These are phyloP conservation scores for Drosophila sulfurigaster DNA, from an alignment of 1,140 invertebrate species.

Conservation along the genomic window DNA sequence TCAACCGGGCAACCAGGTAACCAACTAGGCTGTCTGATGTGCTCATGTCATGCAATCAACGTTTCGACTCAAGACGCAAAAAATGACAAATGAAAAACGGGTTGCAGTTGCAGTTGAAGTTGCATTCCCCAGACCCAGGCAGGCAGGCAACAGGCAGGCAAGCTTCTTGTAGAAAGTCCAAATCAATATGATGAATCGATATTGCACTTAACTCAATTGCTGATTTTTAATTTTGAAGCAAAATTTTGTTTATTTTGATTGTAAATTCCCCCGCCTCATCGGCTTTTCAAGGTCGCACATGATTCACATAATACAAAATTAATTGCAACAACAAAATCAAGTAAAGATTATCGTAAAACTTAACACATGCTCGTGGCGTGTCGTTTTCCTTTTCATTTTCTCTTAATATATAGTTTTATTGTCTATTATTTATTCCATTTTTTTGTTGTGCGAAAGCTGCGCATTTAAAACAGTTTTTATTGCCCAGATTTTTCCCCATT, in stretches of 20 bases:
- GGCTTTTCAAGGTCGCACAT: constrained; percentile 53
- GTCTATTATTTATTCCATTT: constrained; percentile 17
- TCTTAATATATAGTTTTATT: constrained; percentile 31
- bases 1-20: constrained; percentile 9
- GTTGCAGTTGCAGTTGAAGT: constrained; percentile 62
- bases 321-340: constrained; percentile 37
- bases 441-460: constrained; percentile 25
- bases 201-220: constrained; percentile 31
- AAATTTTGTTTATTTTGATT: constrained; percentile 28
- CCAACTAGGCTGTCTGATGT: constrained; percentile 52
- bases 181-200: constrained; percentile 56
- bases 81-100: constrained; percentile 78
- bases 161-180: constrained; percentile 37
- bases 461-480: constrained; percentile 30
- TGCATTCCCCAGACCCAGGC: constrained; percentile 7
- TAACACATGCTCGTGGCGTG: constrained; percentile 48
- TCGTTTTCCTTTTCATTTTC: constrained; percentile 19
- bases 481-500: constrained; percentile 9
- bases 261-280: constrained; percentile 9
- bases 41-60: constrained; percentile 77
- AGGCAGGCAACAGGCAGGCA: not conserved
- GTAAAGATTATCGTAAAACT: constrained; percentile 12
- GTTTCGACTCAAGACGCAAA: constrained; percentile 29
- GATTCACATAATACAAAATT: constrained; percentile 48
- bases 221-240: constrained; percentile 26